These are phyloP conservation scores for Hydrolagus affinis DNA, from an alignment of 2,113 vertebrate genomes.

Conservation along the genomic window DNA sequence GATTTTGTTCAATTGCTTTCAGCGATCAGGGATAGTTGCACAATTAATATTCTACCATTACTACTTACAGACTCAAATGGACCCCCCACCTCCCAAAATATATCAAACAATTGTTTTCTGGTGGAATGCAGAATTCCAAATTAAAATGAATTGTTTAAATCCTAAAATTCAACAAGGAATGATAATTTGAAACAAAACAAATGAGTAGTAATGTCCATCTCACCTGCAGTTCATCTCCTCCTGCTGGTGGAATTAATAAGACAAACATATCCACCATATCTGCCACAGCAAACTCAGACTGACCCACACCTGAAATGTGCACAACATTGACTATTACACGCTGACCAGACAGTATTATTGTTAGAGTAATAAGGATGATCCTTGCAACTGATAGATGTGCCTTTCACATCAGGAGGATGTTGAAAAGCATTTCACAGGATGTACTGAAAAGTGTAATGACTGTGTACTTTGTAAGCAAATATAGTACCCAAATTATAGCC, in stretches of 20 bases:
- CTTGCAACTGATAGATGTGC: too few relatives aligned
- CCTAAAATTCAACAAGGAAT: background rate
- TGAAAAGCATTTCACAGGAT: too few relatives aligned
- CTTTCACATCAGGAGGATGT: too few relatives aligned
- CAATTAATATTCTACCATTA: too few relatives aligned
- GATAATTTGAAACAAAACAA: background rate
- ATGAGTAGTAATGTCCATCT: conserved; percentile 22
- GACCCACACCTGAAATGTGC: conserved; percentile 77
- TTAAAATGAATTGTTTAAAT: background rate
- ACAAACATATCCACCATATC: conserved; percentile 99
- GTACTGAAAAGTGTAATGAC: too few relatives aligned
- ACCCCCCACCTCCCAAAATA: background rate
- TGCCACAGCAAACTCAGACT: conserved; percentile 94
- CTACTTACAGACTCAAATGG: background rate
- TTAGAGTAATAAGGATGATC: too few relatives aligned
- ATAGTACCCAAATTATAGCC: too few relatives aligned
- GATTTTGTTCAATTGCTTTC: too few relatives aligned
- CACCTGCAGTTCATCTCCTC: conserved; percentile 97
- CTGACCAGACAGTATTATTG: too few relatives aligned
- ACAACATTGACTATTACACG: background rate
- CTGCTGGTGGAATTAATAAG: conserved; percentile 86
- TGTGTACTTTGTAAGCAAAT: too few relatives aligned
- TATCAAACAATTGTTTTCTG: background rate
- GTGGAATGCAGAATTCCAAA: background rate
- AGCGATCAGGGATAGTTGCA: too few relatives aligned